Evolutionary conservation across 2,888 invertebrate genomes (phyloP).

Genomic region (Cephus pulcher): DNA sequence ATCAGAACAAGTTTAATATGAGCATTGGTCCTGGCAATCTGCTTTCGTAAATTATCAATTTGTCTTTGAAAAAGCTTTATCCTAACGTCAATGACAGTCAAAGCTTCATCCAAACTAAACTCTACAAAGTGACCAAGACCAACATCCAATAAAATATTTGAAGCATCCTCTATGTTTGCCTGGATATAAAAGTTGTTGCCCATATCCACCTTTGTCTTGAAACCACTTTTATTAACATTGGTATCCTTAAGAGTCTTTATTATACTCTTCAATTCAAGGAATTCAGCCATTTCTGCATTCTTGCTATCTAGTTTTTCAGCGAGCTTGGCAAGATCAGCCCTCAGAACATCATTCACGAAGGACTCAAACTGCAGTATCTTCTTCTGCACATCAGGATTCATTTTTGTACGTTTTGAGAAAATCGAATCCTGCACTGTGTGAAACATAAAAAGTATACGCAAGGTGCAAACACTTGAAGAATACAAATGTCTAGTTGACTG

Average conservation of each 20-base stretch:
- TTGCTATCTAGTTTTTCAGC: slow-evolving; percentile 72
- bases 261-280: slow-evolving; percentile 78
- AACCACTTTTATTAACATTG: slow-evolving; percentile 69
- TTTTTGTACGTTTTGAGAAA: not conserved
- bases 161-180: slow-evolving; percentile 76
- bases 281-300: slow-evolving; percentile 78
- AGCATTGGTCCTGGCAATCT: slow-evolving; percentile 79
- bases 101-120: slow-evolving; percentile 78
- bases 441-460: not conserved
- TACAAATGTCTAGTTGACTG: not conserved
- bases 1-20: slow-evolving; percentile 83
- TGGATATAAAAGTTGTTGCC: slow-evolving; percentile 89
- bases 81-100: slow-evolving; percentile 77
- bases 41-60: slow-evolving; percentile 73
- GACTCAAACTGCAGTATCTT: slow-evolving; percentile 71
- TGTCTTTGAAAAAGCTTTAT: slow-evolving; percentile 74
- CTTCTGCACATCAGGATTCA: slow-evolving; percentile 27
- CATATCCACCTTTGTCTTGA: slow-evolving; percentile 81
- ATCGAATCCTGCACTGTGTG: not conserved
- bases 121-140: slow-evolving; percentile 83
- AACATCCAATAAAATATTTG: slow-evolving; percentile 77
- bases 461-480: not conserved
- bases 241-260: slow-evolving; percentile 75
- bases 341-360: slow-evolving; percentile 83
- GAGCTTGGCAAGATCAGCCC: slow-evolving; percentile 75